Base-by-base conservation (phyloP, 2,888 invertebrate species). In the Graphium colonna region DNA sequence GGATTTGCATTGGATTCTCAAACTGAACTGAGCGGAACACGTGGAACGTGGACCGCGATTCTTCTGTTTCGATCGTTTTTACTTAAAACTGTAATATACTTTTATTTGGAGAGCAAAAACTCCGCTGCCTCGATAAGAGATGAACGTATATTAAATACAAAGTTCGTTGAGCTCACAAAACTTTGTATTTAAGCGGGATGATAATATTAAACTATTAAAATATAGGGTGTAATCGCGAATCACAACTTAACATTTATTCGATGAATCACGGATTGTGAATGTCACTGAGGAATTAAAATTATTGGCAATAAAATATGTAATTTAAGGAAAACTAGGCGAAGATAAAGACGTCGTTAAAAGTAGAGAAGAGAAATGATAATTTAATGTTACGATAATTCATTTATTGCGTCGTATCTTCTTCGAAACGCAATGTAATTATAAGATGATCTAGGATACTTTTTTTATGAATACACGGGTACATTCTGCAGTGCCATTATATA, bases 231-330 rank as follows among this genome's bases (percentile, higher is more conserved):
- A 80, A 79, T 85, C 80, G 86, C 84, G 81, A 71, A 81, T 87
- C 87, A 89, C 88, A 88, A 89, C 83, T 87, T 89, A 86, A 82
- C 79, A 82, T 66, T 68, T 87, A 80, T 85, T 85, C 77, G 84
- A 79, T 68, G 80, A 69, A 76, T 85, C 88, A 82, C 78, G 69
- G 75, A 71, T 64, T 65, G 65, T 61, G 62, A 63, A 70, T 21
- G 63, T 70, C 64, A 69, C 70, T 63, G 59, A 65, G 63, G 62
- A 65, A 61, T 65, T 63, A 59, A 61, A 67, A 64, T 57, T 65
- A 78, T 82, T 82, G 83, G 85, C 85, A 85, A 87, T 86, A 85
- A 87, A 79, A 63, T 70, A 49, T 18, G 13, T 53, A 49, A 53
- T 44, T 10, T 53, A 49, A 53, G 53, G 15, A 21, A 70, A 66